Conservation (phyloP, 1,140 invertebrate genomes). For the Tetragonula clypearis region DNA sequence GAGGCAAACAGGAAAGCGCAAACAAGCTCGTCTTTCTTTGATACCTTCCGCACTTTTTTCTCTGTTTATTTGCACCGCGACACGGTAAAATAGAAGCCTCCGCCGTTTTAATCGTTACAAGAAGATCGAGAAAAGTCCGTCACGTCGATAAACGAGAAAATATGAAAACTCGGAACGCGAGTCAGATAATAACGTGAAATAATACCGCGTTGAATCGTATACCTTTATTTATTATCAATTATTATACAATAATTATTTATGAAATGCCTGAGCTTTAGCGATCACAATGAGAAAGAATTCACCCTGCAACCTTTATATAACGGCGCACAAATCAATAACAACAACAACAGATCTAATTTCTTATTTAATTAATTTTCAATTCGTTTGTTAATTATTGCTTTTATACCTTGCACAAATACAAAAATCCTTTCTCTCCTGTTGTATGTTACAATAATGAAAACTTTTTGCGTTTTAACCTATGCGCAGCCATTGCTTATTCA, state of each 20-base stretch:
- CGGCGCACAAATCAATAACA: background rate
- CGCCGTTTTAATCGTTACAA: constrained; percentile 7
- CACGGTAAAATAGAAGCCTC: constrained; percentile 10
- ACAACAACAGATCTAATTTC: background rate
- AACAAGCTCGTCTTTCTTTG: background rate
- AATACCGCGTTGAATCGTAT: background rate
- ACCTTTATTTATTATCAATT: background rate
- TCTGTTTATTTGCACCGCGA: background rate
- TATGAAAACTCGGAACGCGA: background rate
- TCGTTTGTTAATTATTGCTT: background rate
- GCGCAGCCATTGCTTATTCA: too few relatives aligned
- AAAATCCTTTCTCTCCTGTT: background rate
- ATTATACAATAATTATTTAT: too few relatives aligned
- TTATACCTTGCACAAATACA: background rate
- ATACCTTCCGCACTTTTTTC: background rate
- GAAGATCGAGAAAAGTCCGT: background rate
- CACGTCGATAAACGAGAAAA: too few relatives aligned
- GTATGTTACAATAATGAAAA: too few relatives aligned
- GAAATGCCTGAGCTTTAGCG: too few relatives aligned
- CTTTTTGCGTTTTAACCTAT: too few relatives aligned
- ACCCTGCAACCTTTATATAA: background rate
- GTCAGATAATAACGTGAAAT: background rate
- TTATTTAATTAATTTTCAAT: background rate
- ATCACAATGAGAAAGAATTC: background rate
- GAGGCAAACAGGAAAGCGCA: background rate